Conservation (phyloP, 1,140 invertebrate genomes). For the Aphis craccivora region DNA sequence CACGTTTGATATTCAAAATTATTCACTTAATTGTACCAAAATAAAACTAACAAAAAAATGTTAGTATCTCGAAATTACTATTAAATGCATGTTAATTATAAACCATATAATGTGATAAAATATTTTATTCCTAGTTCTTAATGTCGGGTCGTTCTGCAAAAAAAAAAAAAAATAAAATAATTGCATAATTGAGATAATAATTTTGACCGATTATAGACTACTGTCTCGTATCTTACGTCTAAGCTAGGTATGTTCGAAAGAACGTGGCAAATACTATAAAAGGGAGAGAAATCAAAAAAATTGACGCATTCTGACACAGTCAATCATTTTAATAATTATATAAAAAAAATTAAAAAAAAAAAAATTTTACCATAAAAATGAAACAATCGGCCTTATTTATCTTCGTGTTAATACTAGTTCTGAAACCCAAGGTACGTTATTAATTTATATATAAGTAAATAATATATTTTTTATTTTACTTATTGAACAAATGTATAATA, state of each 20-base stretch:
- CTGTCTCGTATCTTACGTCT: not conserved
- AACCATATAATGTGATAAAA: not conserved
- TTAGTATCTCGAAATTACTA: not conserved
- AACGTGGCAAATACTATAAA: not conserved
- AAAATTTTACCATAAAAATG: not conserved
- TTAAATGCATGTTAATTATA: not conserved
- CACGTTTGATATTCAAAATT: not conserved
- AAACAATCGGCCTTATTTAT: not conserved
- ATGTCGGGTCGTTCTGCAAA: not conserved
- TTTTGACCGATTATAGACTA: not conserved
- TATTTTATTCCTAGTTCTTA: not conserved
- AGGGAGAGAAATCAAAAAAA: not conserved
- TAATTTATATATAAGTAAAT: not conserved
- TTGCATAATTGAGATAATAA: slow-evolving; percentile 34
- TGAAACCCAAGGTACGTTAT: not conserved
- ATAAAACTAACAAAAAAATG: not conserved
- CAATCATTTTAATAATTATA: not conserved
- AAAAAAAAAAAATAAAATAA: slow-evolving; percentile 35
- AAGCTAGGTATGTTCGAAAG: not conserved
- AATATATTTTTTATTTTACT: not conserved
- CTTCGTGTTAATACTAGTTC: not conserved
- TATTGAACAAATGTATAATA: no score
- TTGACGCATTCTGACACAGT: not conserved
- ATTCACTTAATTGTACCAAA: not conserved
- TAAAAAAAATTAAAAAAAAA: not conserved